Evolutionary conservation across 2,113 vertebrate genomes (phyloP).

Genomic region (Perca schrenkii): DNA sequence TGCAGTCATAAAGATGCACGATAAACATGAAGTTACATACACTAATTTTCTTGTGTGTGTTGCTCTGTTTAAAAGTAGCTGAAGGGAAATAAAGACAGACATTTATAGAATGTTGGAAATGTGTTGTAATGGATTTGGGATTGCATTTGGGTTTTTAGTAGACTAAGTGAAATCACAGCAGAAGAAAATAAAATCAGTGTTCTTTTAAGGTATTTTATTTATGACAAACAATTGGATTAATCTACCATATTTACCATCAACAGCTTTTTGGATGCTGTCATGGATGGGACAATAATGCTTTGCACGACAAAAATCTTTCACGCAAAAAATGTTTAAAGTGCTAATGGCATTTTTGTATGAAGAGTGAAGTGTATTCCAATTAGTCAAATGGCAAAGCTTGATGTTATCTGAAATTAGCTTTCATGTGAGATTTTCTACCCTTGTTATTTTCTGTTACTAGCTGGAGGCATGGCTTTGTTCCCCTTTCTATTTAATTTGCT

Average conservation of each 20-base stretch:
- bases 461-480: slow-evolving; percentile 80
- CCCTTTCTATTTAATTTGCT: slow-evolving; percentile 83
- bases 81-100: not conserved
- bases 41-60: not conserved
- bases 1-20: not conserved
- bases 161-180: slow-evolving; percentile 32
- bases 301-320: slow-evolving; percentile 64
- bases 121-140: slow-evolving; percentile 23
- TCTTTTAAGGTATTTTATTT: slow-evolving; percentile 67
- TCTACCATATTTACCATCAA: slow-evolving; percentile 55
- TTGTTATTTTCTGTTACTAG: slow-evolving; percentile 66
- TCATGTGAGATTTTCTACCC: slow-evolving; percentile 79
- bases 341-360: slow-evolving; percentile 75
- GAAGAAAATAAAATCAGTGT: slow-evolving; percentile 47
- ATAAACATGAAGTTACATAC: not conserved
- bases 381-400: slow-evolving; percentile 81
- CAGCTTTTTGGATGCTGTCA: slow-evolving; percentile 61
- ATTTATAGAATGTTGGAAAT: not conserved
- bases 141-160: slow-evolving; percentile 28
- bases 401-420: slow-evolving; percentile 83
- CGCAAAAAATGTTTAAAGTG: slow-evolving; percentile 73
- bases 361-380: slow-evolving; percentile 80
- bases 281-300: slow-evolving; percentile 65
- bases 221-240: slow-evolving; percentile 68
- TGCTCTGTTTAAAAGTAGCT: slow-evolving; percentile 3